A percentile compares a stretch with the other conserved stretches of the same genome.
Conservation (phyloP, 2,888 invertebrate species). For the Macropis europaea region DNA sequence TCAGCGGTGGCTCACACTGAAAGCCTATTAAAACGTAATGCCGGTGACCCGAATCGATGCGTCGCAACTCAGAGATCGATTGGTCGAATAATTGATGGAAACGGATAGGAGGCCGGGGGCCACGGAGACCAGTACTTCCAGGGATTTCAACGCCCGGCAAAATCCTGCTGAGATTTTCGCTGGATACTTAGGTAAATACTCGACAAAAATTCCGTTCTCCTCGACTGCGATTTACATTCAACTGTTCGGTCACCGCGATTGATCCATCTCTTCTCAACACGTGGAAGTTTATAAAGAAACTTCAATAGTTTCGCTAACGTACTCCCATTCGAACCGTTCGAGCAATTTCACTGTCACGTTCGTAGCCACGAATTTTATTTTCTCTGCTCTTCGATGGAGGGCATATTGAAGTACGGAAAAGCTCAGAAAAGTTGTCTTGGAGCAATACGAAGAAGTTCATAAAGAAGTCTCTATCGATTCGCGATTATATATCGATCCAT, state of each 20-base stretch:
- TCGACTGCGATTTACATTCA: background rate
- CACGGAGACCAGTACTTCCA: constrained; percentile 23
- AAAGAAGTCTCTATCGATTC: no score
- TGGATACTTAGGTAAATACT: constrained; percentile 2
- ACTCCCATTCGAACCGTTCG: no score
- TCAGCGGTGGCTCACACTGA: background rate
- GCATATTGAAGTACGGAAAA: no score
- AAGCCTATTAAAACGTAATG: constrained; percentile 5
- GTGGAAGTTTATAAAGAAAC: background rate
- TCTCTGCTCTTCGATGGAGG: no score
- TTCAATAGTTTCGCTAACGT: background rate
- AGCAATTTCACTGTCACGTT: no score
- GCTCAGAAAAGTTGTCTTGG: no score
- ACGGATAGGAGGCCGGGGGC: constrained; percentile 5
- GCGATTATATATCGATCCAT: no score
- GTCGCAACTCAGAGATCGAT: background rate
- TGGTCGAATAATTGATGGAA: constrained; percentile 5
- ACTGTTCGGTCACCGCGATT: background rate
- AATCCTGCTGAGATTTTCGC: constrained; percentile 46
- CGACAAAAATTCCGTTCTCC: background rate
- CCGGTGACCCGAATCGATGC: background rate
- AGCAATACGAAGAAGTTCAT: no score
- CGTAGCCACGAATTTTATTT: no score
- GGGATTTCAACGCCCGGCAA: constrained; percentile 64
- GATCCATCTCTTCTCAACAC: background rate